phyloP scores from a whole-genome alignment of 2,113 vertebrate species.

The Lagopus leucura region DNA sequence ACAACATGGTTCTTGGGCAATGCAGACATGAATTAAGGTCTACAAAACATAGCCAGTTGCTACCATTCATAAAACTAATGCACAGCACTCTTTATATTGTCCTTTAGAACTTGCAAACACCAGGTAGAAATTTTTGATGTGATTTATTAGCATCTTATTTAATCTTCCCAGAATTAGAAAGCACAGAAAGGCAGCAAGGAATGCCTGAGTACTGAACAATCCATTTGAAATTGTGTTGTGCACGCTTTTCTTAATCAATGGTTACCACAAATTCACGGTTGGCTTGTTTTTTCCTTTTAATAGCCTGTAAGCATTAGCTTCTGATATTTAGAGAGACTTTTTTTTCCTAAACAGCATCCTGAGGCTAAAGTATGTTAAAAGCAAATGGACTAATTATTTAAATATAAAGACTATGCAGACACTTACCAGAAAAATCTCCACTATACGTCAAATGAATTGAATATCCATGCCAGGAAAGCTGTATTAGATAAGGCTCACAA shows the following conservation, averaged over 20 bases:
- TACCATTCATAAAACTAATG: neutral
- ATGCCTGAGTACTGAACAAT: neutral
- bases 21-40: neutral
- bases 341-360: neutral
- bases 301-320: neutral
- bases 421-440: neutral
- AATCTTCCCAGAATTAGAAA: neutral
- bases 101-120: neutral
- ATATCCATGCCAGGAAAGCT: neutral
- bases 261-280: neutral
- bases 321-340: neutral
- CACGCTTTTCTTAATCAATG: neutral
- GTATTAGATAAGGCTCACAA: neutral
- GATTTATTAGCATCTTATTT: neutral
- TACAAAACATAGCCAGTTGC: neutral
- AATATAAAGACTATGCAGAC: neutral
- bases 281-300: neutral
- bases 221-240: neutral
- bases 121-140: neutral
- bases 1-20: neutral
- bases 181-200: neutral
- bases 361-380: neutral
- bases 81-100: neutral
- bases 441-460: neutral
- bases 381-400: neutral